Conservation (phyloP, 2,113 vertebrate species). For the Corydoras sp. region DNA sequence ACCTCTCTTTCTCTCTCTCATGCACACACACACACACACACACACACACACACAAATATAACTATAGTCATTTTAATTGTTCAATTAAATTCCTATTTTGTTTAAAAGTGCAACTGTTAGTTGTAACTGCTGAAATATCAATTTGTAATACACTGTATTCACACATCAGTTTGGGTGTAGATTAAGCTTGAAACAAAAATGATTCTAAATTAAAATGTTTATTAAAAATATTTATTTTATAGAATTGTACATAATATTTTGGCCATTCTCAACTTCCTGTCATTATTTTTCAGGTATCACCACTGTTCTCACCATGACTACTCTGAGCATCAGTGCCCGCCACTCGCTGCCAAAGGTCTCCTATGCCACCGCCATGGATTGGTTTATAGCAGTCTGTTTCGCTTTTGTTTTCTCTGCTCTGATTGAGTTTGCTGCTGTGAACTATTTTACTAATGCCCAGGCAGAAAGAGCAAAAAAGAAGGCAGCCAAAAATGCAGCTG, state of each 20-base stretch:
- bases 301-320: conserved; percentile 98
- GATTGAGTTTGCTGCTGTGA: conserved; percentile 97
- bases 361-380: conserved; percentile 98
- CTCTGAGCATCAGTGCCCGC: conserved; percentile 94
- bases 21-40: too few relatives aligned
- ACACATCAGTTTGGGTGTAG: too few relatives aligned
- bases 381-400: conserved; percentile 98
- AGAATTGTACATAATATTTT: neutral
- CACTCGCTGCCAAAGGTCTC: conserved; percentile 97
- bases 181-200: too few relatives aligned
- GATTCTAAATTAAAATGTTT: too few relatives aligned
- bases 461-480: conserved; percentile 86
- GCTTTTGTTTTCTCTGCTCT: conserved; percentile 98
- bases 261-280: neutral
- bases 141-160: too few relatives aligned
- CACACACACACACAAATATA: too few relatives aligned
- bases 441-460: conserved; percentile 94
- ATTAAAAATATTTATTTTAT: too few relatives aligned
- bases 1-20: too few relatives aligned
- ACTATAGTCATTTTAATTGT: too few relatives aligned
- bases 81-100: too few relatives aligned
- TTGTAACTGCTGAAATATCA: too few relatives aligned
- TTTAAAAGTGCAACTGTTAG: too few relatives aligned
- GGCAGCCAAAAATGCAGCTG: conserved; percentile 69
- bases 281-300: conserved; percentile 78